A percentile compares a stretch with the other conserved stretches of the same genome.
These are phyloP conservation scores for Callorhinus ursinus DNA, from an alignment of 2,113 vertebrate species.

Conservation along the genomic window DNA sequence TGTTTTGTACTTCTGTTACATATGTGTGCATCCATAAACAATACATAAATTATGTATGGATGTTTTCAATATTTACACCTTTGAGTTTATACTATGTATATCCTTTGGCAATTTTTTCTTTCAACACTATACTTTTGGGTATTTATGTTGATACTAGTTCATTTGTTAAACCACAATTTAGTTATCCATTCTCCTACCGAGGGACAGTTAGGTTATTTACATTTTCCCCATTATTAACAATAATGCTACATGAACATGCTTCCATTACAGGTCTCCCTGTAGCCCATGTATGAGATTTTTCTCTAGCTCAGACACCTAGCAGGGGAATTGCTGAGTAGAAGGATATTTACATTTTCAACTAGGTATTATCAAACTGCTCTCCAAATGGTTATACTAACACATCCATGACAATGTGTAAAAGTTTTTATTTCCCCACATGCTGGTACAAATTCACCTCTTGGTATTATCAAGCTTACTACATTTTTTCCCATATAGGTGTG, in stretches of 20 bases:
- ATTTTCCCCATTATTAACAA: neutral
- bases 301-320: neutral
- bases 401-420: neutral
- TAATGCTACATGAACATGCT: neutral
- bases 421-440: conserved; percentile 26
- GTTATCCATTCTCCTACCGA: neutral
- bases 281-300: neutral
- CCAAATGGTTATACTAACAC: neutral
- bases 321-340: neutral
- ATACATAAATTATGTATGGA: neutral
- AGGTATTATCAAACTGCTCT: neutral
- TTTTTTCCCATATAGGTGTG: neutral
- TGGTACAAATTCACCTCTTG: conserved; percentile 15
- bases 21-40: neutral
- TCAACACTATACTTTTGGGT: neutral
- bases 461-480: conserved; percentile 1
- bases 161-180: neutral
- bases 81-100: neutral
- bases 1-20: neutral
- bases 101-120: conserved; percentile 6
- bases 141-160: neutral
- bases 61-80: conserved; percentile 9
- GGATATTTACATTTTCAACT: neutral
- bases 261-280: neutral
- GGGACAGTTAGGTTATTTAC: neutral